Conservation (phyloP, 2,888 invertebrate genomes). For the Escarpia spicata region DNA sequence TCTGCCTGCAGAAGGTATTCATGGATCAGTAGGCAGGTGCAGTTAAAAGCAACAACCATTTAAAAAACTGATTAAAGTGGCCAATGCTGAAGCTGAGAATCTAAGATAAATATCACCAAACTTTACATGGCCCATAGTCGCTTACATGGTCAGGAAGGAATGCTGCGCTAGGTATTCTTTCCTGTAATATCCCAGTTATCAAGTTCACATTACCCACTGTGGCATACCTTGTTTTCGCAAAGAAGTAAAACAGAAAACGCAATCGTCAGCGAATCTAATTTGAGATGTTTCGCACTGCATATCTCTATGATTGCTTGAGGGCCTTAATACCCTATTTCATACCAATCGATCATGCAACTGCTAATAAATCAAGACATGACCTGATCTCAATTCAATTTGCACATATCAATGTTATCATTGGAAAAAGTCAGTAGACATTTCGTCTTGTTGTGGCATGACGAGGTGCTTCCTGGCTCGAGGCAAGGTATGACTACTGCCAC, state of each 20-base stretch:
- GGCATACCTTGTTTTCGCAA: background rate
- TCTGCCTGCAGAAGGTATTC: background rate
- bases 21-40: background rate
- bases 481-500: background rate
- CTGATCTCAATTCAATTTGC: too few species aligned
- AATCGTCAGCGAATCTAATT: background rate
- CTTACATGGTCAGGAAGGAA: background rate
- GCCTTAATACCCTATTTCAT: background rate
- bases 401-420: background rate
- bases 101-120: constrained; percentile 8
- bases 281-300: background rate
- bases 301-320: background rate
- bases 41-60: background rate
- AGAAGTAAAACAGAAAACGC: background rate
- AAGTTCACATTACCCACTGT: background rate
- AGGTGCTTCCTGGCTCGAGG: background rate
- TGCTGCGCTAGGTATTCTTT: background rate
- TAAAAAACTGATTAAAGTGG: background rate
- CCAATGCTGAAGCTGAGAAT: background rate
- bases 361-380: too few species aligned
- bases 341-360: background rate
- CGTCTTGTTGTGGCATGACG: background rate
- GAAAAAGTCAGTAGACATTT: background rate
- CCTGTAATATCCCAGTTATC: background rate
- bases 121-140: background rate